These are phyloP conservation scores for Eidolon helvum DNA, from an alignment of 2,113 vertebrate species.

Conservation along the genomic window DNA sequence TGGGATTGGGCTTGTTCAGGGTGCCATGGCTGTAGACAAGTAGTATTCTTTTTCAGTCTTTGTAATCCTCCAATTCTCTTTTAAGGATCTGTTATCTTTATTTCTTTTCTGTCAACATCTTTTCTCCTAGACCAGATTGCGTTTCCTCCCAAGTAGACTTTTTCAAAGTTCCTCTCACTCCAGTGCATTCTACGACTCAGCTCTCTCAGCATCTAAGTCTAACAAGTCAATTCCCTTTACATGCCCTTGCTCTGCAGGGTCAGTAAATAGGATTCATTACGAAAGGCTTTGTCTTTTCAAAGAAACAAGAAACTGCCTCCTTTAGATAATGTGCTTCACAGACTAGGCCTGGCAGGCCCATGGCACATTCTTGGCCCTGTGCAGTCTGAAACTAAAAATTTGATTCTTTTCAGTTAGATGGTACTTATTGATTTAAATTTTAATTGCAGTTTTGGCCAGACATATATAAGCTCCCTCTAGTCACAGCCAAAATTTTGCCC, in stretches of 20 bases:
- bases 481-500: neutral
- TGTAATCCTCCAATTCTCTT: neutral
- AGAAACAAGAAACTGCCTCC: neutral
- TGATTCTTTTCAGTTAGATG: neutral
- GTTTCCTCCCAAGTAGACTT: neutral
- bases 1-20: no score
- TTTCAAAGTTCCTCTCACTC: neutral
- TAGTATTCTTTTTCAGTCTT: no score
- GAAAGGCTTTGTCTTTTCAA: neutral
- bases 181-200: slow-evolving; percentile 86
- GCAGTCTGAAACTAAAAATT: neutral
- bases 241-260: neutral
- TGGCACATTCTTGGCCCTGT: neutral
- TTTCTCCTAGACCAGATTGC: neutral
- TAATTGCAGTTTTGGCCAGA: neutral
- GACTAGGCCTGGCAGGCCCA: no score
- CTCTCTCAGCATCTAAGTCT: slow-evolving; percentile 88
- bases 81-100: neutral
- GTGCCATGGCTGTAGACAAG: no score
- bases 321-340: neutral
- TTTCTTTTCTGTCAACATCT: neutral
- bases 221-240: slow-evolving; percentile 84
- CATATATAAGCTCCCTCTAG: neutral
- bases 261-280: neutral
- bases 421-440: neutral